phyloP scores from a whole-genome alignment of 2,113 vertebrate genomes.

The Eulacestoma nigropectus region DNA sequence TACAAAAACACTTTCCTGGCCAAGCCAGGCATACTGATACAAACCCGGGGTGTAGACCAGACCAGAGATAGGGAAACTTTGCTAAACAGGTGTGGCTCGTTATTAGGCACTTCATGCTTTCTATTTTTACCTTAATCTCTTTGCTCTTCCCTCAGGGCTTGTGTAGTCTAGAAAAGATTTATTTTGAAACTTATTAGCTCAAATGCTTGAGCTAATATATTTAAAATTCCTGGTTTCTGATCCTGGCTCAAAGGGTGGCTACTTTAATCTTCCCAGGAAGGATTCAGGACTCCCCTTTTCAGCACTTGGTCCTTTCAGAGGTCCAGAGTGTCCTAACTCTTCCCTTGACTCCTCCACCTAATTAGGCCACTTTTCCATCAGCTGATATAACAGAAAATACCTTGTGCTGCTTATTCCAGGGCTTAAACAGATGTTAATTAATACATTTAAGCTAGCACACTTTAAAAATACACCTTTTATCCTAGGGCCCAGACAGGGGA shows the following conservation, averaged over 20 bases:
- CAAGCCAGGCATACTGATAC: background rate
- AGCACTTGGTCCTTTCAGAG: background rate
- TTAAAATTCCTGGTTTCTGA: constrained; percentile 18
- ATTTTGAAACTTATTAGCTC: constrained; percentile 60
- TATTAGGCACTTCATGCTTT: constrained; percentile 49
- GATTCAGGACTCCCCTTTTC: background rate
- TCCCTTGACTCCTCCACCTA: background rate
- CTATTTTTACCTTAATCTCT: constrained; percentile 65
- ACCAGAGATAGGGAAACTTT: constrained; percentile 38
- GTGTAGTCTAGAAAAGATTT: constrained; percentile 62
- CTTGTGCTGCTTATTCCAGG: background rate
- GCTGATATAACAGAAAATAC: background rate
- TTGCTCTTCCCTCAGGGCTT: constrained; percentile 43
- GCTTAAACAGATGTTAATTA: constrained; percentile 19
- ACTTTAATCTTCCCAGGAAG: background rate
- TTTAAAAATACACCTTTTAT: constrained; percentile 30
- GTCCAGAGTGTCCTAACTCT: background rate
- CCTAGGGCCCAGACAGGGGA: background rate
- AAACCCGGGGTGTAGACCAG: background rate
- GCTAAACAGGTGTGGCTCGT: constrained; percentile 48
- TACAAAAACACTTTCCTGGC: background rate
- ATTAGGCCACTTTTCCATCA: background rate
- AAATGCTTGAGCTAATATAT: constrained; percentile 30
- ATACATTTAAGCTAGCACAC: background rate
- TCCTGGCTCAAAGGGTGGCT: background rate